Evolutionary conservation across 2,888 invertebrate genomes (phyloP).

Genomic region (Hydrotaea diabolus): DNA sequence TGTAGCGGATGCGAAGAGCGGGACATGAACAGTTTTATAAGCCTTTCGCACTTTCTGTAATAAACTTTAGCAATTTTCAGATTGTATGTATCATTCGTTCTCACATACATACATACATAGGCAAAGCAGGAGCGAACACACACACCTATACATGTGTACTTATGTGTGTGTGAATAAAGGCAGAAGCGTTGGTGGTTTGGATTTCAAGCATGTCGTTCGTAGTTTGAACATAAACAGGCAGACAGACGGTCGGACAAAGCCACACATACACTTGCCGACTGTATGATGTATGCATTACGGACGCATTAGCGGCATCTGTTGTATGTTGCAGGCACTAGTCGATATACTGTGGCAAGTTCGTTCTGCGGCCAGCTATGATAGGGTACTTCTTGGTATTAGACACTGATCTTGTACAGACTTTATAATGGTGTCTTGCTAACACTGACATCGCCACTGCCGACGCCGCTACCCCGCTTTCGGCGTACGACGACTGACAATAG

Average conservation of each 20-base stretch:
- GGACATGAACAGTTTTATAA: constrained; percentile 1
- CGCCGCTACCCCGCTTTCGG: neutral
- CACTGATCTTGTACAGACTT: constrained; percentile 21
- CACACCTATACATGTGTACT: no score
- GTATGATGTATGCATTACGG: neutral
- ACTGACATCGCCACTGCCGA: constrained; percentile 1
- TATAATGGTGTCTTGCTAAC: constrained; percentile 2
- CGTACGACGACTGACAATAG: neutral
- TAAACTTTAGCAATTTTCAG: constrained; percentile 12
- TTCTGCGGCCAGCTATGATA: no score
- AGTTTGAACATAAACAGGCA: neutral
- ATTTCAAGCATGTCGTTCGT: constrained; percentile 28
- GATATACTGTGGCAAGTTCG: no score
- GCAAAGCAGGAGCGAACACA: no score
- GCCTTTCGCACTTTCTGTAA: constrained; percentile 10
- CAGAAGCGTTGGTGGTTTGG: constrained; percentile 30
- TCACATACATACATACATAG: neutral
- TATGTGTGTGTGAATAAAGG: neutral
- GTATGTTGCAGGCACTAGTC: constrained; percentile 16
- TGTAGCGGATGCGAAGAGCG: neutral
- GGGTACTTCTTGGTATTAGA: constrained; percentile 22
- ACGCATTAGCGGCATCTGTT: constrained; percentile 65
- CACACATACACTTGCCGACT: neutral
- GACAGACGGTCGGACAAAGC: neutral
- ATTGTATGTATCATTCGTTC: constrained; percentile 30